Evolutionary conservation across 1,140 invertebrate genomes (phyloP), one percentile per base, ranked within the genome.

Genomic region (Lineus longissimus): DNA sequence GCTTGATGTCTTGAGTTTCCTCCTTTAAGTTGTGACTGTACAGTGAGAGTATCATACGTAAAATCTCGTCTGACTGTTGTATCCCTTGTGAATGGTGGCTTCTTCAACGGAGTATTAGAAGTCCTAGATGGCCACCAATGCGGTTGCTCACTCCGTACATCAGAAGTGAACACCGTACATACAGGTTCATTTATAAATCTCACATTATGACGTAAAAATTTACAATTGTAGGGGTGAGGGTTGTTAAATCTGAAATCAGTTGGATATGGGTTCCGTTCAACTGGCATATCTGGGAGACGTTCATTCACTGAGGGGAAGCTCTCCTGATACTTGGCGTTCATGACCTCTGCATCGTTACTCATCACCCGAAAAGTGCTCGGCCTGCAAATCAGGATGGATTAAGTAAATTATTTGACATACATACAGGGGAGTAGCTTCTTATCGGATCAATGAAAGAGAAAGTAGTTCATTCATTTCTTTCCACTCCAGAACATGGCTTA

Each of bases 311-410:
- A 19, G 41, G 61, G 19, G 29, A 29, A 19, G 55, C 57, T 60
- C 54, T 2, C 17, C 55, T 65, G 45, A 64, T 69, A 54, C 65
- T 65, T 63, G 74, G 70, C 19, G 55, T 36, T 51, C 64, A 62
- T 15, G 15, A 30, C 66, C 55, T 74, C 73, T 22, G 76, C 76
- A 64, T 72, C 65, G 27, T 65, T 54, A 65, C 76, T 77, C 27
- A 79, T 76, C 15, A 79, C 77, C 22, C 77, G 70, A 65, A 76
- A 79, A 15, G 72, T 71, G 63, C 77, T 73, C 23, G 77, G 77
- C 55, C 77, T 79, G 65, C 59, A 74, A 69, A 51, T 60, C 25
- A 61, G 67, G 25, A 51, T 4, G n/a, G 6, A 19, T 51, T 19
- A 64, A 61, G 27, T 41, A 40, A 61, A 61, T 31, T n/a, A 0